phyloP scores from a whole-genome alignment of 2,888 invertebrate species.

The Troglohyphantes excavatus region DNA sequence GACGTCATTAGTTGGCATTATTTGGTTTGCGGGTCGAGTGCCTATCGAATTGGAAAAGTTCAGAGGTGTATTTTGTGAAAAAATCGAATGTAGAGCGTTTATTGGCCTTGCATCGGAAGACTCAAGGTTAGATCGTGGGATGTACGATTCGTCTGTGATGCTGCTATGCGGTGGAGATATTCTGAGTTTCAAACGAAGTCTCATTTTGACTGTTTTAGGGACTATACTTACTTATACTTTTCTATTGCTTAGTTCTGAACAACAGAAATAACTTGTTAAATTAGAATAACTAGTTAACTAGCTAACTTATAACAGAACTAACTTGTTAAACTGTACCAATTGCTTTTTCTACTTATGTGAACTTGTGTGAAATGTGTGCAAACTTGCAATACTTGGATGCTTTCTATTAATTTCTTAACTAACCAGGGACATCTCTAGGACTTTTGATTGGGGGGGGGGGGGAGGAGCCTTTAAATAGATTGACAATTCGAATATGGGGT shows the following conservation, averaged over 20 bases:
- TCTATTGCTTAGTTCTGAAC: background rate
- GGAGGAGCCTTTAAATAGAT: too few relatives aligned
- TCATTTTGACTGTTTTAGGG: background rate
- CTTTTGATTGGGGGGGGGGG: too few relatives aligned
- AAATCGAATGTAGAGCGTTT: background rate
- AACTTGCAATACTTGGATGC: too few relatives aligned
- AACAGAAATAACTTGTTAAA: background rate
- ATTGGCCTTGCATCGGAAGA: background rate
- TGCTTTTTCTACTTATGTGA: too few relatives aligned
- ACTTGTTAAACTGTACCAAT: too few relatives aligned
- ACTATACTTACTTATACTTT: slow-evolving; percentile 3
- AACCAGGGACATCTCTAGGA: too few relatives aligned
- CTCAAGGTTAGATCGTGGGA: background rate
- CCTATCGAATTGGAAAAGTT: background rate
- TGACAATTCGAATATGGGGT: too few relatives aligned
- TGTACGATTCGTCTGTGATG: background rate
- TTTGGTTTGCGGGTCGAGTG: background rate
- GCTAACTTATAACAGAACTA: too few relatives aligned
- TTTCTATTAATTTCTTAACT: too few relatives aligned
- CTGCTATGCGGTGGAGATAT: background rate
- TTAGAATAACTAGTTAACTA: too few relatives aligned
- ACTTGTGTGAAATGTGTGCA: too few relatives aligned
- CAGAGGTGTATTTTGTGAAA: slow-evolving; percentile 12
- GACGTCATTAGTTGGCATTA: background rate
- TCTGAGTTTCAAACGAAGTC: background rate